phyloP scores from a whole-genome alignment of 2,797 vertebrate species.

The Galago senegalensis region DNA sequence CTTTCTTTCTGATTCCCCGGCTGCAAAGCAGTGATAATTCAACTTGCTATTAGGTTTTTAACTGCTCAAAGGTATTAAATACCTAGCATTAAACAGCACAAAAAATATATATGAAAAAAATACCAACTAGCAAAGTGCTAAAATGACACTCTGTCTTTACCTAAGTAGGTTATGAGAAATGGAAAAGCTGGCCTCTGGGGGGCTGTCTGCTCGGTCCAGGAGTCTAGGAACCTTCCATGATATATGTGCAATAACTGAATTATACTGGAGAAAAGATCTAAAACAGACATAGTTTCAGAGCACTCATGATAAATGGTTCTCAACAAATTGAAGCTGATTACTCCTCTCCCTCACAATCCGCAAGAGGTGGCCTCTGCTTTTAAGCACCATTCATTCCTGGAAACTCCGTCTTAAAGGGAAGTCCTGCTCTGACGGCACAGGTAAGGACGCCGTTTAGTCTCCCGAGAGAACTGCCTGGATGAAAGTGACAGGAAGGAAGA shows the following conservation, averaged over 20 bases:
- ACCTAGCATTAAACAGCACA: slow-evolving; percentile 55
- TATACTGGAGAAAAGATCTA: slow-evolving; percentile 70
- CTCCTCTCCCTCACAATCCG: slow-evolving; percentile 30
- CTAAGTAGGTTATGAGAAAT: slow-evolving; percentile 61
- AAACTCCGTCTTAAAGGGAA: slow-evolving; percentile 59
- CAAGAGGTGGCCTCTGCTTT: slow-evolving; percentile 72
- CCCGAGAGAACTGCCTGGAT: not conserved
- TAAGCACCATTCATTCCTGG: slow-evolving; percentile 75
- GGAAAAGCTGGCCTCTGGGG: slow-evolving; percentile 26
- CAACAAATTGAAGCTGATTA: slow-evolving; percentile 71
- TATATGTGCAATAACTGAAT: slow-evolving; percentile 63
- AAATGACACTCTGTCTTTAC: slow-evolving; percentile 68
- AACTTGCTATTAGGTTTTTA: slow-evolving; percentile 51
- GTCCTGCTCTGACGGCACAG: not conserved
- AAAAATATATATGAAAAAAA: slow-evolving; percentile 38
- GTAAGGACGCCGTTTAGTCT: not conserved
- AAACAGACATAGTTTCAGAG: slow-evolving; percentile 31
- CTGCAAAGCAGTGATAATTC: slow-evolving; percentile 52
- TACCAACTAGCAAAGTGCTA: slow-evolving; percentile 69
- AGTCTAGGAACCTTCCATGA: slow-evolving; percentile 59
- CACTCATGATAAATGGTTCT: slow-evolving; percentile 68
- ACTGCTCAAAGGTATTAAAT: slow-evolving; percentile 59
- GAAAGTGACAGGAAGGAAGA: not conserved
- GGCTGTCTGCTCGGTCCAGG: not conserved
- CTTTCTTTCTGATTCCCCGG: not conserved